Evolutionary conservation across 2,113 vertebrate species (phyloP).

Genomic region (Pterocles orientalis): DNA sequence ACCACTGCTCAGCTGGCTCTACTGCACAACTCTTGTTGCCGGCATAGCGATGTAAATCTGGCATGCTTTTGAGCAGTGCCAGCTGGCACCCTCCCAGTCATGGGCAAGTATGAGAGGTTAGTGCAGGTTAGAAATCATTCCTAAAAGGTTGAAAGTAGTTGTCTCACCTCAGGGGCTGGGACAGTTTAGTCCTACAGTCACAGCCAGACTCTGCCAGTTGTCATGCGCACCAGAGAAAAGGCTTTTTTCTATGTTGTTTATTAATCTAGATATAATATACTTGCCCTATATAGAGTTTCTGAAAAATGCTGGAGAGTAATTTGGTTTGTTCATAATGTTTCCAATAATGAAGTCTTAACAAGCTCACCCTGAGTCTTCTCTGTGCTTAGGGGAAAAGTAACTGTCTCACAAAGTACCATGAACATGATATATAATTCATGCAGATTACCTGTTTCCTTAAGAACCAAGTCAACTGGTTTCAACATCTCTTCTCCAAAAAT

Average conservation of each 20-base stretch:
- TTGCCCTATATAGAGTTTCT: neutral
- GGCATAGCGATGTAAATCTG: fast-evolving
- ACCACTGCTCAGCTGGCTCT: neutral
- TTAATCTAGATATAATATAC: neutral
- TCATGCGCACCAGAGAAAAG: neutral
- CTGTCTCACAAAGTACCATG: neutral
- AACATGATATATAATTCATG: neutral
- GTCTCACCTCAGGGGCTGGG: neutral
- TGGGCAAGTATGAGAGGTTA: neutral
- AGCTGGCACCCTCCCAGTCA: neutral
- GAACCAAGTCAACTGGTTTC: neutral
- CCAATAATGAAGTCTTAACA: neutral
- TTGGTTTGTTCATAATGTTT: neutral
- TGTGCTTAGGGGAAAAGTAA: neutral
- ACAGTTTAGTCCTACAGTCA: neutral
- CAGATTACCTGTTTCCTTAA: neutral
- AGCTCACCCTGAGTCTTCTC: neutral
- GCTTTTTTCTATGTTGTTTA: neutral
- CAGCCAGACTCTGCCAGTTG: neutral
- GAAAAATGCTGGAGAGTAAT: neutral
- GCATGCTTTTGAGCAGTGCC: neutral
- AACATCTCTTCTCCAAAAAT: neutral
- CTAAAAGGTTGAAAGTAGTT: neutral
- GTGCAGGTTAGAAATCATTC: neutral
- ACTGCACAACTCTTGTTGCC: neutral